Conservation (phyloP, 2,888 invertebrate genomes). For the Diarsia mendica region DNA sequence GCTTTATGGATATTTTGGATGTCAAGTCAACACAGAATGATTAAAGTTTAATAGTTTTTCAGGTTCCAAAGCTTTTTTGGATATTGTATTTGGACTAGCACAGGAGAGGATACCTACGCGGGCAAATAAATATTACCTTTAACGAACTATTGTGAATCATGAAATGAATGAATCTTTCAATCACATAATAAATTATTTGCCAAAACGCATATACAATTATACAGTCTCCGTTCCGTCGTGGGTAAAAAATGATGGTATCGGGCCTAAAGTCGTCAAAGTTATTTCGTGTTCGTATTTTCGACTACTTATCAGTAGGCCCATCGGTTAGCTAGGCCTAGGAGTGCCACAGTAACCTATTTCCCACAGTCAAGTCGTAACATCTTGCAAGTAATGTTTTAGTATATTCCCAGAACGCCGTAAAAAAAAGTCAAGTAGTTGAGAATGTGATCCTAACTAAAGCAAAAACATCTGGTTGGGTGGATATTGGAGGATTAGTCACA, state of each 20-base stretch:
- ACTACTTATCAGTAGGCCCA: constrained; percentile 7
- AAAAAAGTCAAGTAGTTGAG: constrained; percentile 22
- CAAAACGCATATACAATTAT: no score
- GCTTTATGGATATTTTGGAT: neutral
- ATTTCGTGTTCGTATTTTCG: neutral
- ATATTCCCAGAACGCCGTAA: constrained; percentile 1
- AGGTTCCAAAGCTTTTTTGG: neutral
- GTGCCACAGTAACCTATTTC: constrained; percentile 49
- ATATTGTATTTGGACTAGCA: neutral
- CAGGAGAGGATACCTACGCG: no score
- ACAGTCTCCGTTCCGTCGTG: no score
- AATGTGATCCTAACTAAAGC: neutral
- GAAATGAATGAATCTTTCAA: neutral
- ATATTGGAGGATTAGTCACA: constrained; percentile 29
- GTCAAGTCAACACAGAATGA: neutral
- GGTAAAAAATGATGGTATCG: neutral
- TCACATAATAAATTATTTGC: neutral
- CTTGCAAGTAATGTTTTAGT: constrained; percentile 23
- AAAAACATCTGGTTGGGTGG: constrained; percentile 29
- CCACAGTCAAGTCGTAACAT: constrained; percentile 46
- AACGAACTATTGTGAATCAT: neutral
- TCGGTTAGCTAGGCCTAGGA: constrained; percentile 7
- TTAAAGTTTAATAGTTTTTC: neutral
- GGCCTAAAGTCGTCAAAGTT: constrained; percentile 2
- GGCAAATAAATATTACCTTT: neutral